Evolutionary conservation across 2,888 invertebrate genomes (phyloP), one percentile per base, ranked within the genome.

Genomic region (Acrocera orbiculus): DNA sequence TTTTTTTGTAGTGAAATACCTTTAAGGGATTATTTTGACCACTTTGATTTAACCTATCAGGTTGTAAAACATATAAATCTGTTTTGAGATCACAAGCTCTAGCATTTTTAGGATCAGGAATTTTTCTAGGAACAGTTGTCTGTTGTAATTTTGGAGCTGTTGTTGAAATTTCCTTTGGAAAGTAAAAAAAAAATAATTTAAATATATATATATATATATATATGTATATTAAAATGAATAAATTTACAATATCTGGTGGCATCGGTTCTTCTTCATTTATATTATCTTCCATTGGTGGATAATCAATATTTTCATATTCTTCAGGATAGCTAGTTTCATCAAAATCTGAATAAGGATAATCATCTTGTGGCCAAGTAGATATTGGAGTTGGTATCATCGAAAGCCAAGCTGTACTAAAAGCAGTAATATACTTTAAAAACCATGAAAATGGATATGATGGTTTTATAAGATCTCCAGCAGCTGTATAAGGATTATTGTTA

Each of bases 51-150:
- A 86, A 67, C 42, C 81, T 65, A 16, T 81, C 76, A 0, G 83
- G 81, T 56, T 86, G 85, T 24, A 86, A 58, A 38, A 80, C 75
- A 58, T 85, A 90, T 20, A 90, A 70, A 54, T 87, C 83, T 0
- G 83, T 82, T 54, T 79, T 79, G 45, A 86, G 76, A 57, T 87
- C 87, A 53, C 90, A 90, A 1, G 82, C 76, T 20, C 85, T 64
- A 17, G 79, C 73, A 61, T 65, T 66, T 5, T 66, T 65, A 26
- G 69, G 66, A 35, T 69, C 63, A 1, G 69, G 66, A 5, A 65
- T 59, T 40, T 63, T 62, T 28, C 58, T 50, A 5, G 55, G 56
- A 4, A 56, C 58, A 19, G 46, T 45, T 32, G 47, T 54, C 14
- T 53, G 44, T 30, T 53, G 58, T 32, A 49, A 51, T 26, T 54